phyloP scores from a whole-genome alignment of 2,888 invertebrate species.

The Drosophila paramelanica region DNA sequence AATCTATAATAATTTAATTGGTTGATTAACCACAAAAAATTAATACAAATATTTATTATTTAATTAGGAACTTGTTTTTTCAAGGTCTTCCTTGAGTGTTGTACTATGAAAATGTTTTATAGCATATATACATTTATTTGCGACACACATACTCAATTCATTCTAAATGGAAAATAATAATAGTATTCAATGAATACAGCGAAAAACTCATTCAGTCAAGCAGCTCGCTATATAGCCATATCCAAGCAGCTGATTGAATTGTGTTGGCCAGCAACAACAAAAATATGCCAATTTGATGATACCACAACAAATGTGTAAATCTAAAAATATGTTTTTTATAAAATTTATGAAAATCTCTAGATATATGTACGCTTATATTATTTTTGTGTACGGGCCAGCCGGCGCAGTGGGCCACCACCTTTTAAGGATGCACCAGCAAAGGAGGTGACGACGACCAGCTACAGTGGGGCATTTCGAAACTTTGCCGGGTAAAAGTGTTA shows the following conservation, averaged over 20 bases:
- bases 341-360: conserved; percentile 32
- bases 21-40: conserved; percentile 7
- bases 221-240: conserved; percentile 22
- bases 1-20: conserved; percentile 29
- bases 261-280: conserved; percentile 76
- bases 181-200: conserved; percentile 42
- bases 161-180: conserved; percentile 16
- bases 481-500: background rate
- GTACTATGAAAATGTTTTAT: background rate
- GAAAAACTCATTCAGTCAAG: conserved; percentile 61
- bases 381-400: conserved; percentile 45
- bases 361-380: conserved; percentile 20
- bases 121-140: background rate
- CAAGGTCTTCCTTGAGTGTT: conserved; percentile 23
- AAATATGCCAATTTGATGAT: conserved; percentile 80
- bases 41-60: background rate
- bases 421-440: conserved; percentile 81
- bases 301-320: conserved; percentile 75
- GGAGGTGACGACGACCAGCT: conserved; percentile 43
- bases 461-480: conserved; percentile 32
- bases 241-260: conserved; percentile 75
- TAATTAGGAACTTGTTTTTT: conserved; percentile 15
- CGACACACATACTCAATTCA: conserved; percentile 2
- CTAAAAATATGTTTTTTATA: conserved; percentile 67
- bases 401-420: conserved; percentile 77